Conservation (phyloP, 2,797 vertebrate genomes). For the Florisuga fusca region DNA sequence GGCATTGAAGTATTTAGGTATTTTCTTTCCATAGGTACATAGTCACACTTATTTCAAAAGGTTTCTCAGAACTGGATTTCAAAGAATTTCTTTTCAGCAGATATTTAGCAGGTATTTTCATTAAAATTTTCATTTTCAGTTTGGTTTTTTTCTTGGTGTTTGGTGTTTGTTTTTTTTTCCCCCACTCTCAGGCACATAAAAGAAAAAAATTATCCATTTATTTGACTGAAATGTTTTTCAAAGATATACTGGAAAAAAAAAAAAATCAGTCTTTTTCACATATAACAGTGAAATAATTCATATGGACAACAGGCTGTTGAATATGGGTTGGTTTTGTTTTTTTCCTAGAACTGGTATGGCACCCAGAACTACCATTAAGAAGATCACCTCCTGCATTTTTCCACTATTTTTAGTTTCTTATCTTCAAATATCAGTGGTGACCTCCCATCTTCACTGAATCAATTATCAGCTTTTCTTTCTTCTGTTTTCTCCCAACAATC, state of each 20-base stretch:
- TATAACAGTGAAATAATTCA: neutral
- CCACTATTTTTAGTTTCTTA: neutral
- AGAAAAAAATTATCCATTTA: neutral
- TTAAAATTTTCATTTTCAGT: neutral
- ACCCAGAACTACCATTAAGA: neutral
- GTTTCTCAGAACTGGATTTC: neutral
- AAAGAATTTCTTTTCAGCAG: neutral
- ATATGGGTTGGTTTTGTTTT: neutral
- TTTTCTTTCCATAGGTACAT: neutral
- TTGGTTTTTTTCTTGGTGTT: too few relatives aligned
- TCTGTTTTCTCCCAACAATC: neutral
- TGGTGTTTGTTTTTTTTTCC: fast-evolving
- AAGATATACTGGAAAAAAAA: neutral
- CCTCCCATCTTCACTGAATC: neutral
- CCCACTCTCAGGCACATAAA: neutral
- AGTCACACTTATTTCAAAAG: neutral
- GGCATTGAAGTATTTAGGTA: neutral
- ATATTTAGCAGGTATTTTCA: neutral
- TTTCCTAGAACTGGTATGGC: neutral
- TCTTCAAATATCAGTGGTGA: neutral
- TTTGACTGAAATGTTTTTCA: neutral
- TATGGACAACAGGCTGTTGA: neutral
- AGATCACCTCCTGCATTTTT: neutral
- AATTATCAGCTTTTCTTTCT: neutral
- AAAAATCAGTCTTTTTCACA: neutral